Base-by-base conservation (phyloP, 37 sponge, comb jelly and placozoan species). In the Aplysina aerophoba region DNA sequence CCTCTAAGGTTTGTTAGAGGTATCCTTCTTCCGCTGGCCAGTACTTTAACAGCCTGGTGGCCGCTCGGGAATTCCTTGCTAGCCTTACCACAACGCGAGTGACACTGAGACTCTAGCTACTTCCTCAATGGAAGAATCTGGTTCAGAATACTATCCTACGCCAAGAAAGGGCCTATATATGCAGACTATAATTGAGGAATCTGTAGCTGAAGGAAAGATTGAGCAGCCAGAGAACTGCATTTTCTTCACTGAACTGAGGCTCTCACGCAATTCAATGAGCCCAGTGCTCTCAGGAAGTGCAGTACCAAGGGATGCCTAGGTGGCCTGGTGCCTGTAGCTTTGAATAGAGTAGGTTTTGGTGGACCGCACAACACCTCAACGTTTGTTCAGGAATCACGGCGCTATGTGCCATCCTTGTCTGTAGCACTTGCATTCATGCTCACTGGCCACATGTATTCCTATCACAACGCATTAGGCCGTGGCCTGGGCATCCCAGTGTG, bases 341-440 rank as follows among this genome's bases (percentile, higher is more conserved):
- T 58, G 19, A 19, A 58, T 58, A 58, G 59, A 58, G 59, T 58
- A 58, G 59, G 59, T 20, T 19, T 58, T 20, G 59, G 59, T 19
- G 59, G 59, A 19, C 59, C 15, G 15, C 19, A 20, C 59, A 58
- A 58, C 59, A 58, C 17, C 19, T 58, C 59, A 58, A 58, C 59
- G 19, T 58, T 20, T 19, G 59, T 58, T 20, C 19, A 20, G 15
- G 59, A 19, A 58, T 58, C 59, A 15, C 17, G 59, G 19, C 59
- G 59, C 19, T 58, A 15, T 20, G 15, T 58, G 15, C 17, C 19
- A 58, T 58, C 59, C 19, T 19, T 58, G 15, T 58, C 59, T 58
- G 59, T 58, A 15, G 15, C 59, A 15, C 63, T 73, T 24, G 85
- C 77, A 28, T 85, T 85, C 63, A 85, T 85, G 4, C 14, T 59